Evolutionary conservation across 2,888 invertebrate genomes (phyloP), one percentile per base, ranked within the genome.

Genomic region (Crocallis elinguaria): DNA sequence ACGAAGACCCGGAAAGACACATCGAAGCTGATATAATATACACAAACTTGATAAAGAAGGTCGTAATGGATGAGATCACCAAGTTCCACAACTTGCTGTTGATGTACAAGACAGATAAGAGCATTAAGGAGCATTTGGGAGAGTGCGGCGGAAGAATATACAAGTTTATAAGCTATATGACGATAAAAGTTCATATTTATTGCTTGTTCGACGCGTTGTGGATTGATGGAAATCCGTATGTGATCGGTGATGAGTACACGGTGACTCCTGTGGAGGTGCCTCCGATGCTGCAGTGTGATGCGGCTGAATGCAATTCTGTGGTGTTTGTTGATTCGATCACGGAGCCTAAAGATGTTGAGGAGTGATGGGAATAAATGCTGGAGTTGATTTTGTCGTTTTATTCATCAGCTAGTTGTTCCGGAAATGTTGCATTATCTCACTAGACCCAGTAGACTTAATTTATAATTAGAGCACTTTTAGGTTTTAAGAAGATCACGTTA

Each of bases 101-200:
- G 0, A 90, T 91, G 90, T 90, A 91, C 16, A 90, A 89, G 51
- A 90, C 90, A 0, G 91, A 90, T 60, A 85, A 81, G 5, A 87
- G 86, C 2, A 88, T 91, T 0, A 90, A 89, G 6, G 91, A 91
- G 56, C 91, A 91, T 73, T 66, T 90, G 13, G 90, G 90, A 0
- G 90, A 90, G 32, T 91, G 91, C 17, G 91, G 91, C 0, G 90
- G 90, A 0, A 69, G 91, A 0, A 90, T 91, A 0, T 91, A 90
- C 52, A 91, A 91, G 30, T 91, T 91, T 6, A 90, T 91, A 0
- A 89, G 88, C 29, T 91, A 90, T 7, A 90, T 90, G 90, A 88
- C 88, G 0, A 89, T 90, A 0, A 90, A 88, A 57, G 90, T 91
- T 0, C 90, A 91, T 60, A 90, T 91, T 0, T 91, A 91, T 16